Evolutionary conservation across 1,140 invertebrate genomes (phyloP), one percentile per base, ranked within the genome.

Genomic region (Brachionus calyciflorus): DNA sequence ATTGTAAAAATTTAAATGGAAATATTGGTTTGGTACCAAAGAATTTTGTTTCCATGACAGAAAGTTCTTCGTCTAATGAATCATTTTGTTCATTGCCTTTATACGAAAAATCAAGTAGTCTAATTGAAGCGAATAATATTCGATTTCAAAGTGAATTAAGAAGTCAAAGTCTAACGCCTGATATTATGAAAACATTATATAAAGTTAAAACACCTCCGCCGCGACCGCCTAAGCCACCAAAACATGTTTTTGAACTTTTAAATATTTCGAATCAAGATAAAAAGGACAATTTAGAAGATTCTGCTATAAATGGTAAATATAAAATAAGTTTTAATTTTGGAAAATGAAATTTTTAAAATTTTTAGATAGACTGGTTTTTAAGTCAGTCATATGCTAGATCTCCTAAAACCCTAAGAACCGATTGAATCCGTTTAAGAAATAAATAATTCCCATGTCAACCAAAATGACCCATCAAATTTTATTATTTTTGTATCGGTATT

Each of bases 261-360:
- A 60, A 60, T 30, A 60, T 17, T 21, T 19, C 30, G n/a, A 37
- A 60, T 33, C 33, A 19, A 60, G 19, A n/a, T 60, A 37, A 55
- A 28, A 55, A 55, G n/a, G 33, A 55, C 14, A 55, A 55, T 21
- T 55, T 28, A 55, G 53, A 55, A 28, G 33, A 55, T 55, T 55
- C 53, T 28, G 33, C 28, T 60, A 17, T 60, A 33, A 37, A 28
- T 37, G 37, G 55, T 60, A 60, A 60, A 40, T 60, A 60, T 60
- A 6, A 55, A 55, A n/a, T 55, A 55, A 28, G 33, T 28, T 14
- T 55, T 55, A 14, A 30, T 55, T 55, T 55, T 28, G 26, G 33
- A 28, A 28, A 55, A 55, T n/a, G n/a, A n/a, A n/a, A n/a, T n/a
- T n/a, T n/a, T n/a, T n/a, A n/a, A n/a, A n/a, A n/a, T n/a, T n/a